Conservation (phyloP, 2,797 vertebrate genomes). For the Tachyglossus aculeatus region DNA sequence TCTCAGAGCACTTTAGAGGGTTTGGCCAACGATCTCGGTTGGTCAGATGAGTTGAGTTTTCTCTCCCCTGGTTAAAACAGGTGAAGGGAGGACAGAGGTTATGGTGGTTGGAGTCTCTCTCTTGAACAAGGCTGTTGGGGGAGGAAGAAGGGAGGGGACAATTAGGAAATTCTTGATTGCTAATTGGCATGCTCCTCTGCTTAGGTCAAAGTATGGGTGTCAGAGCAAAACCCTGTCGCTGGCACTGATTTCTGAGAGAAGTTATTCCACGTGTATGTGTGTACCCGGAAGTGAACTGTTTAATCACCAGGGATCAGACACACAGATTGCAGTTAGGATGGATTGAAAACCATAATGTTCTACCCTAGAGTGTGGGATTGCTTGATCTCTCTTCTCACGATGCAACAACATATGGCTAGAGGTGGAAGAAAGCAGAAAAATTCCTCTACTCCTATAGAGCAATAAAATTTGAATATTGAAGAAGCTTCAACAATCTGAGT, state of each 20-base stretch:
- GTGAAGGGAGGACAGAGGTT: too few species aligned
- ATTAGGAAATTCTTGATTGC: too few species aligned
- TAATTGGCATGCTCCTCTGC: too few species aligned
- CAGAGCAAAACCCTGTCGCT: not conserved
- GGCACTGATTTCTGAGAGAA: not conserved
- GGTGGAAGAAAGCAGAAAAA: rapidly evolving
- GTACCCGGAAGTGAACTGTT: not conserved
- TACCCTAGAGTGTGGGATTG: rapidly evolving
- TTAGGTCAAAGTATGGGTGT: not conserved
- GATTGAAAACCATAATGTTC: rapidly evolving
- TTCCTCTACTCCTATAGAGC: too few species aligned
- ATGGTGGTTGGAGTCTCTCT: too few species aligned
- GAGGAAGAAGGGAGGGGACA: too few species aligned
- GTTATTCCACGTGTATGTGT: not conserved
- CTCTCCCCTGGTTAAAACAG: too few species aligned
- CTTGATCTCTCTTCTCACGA: rapidly evolving
- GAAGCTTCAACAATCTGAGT: not conserved
- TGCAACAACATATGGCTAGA: rapidly evolving
- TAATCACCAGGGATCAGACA: rapidly evolving
- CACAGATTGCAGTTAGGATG: rapidly evolving
- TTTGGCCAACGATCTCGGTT: too few species aligned
- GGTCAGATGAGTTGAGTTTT: too few species aligned
- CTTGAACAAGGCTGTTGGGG: too few species aligned
- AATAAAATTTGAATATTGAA: not conserved
- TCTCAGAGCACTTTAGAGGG: too few species aligned